Evolutionary conservation across 2,888 invertebrate genomes (phyloP), one percentile per base, ranked within the genome.

Genomic region (Amphipoea lucens): DNA sequence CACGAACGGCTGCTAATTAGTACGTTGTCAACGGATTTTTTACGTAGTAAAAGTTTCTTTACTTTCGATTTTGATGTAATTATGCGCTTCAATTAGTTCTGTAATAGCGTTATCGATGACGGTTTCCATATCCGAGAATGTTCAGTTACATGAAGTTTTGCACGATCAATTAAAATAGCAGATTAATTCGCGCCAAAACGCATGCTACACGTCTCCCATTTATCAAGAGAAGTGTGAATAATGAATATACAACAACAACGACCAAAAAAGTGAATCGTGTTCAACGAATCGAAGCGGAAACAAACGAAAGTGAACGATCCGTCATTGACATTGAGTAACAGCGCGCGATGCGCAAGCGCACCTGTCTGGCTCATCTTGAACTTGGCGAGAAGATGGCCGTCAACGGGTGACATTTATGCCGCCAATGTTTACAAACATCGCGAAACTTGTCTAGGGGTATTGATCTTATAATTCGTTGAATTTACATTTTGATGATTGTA

Each of bases 311-410:
- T 92, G 91, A 94, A 90, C 86, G 84, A 92, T 92, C 88, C 86
- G 95, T 94, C 94, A 95, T 94, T 96, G 95, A 95, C 95, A 95
- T 95, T 95, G 94, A 93, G 88, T 91, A 89, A 91, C 90, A 86
- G 86, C 73, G 76, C 74, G 78, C 90, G 92, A 90, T 90, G 91
- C 91, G 93, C 89, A 83, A 72, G 90, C 91, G 88, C 89, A 87
- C 90, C 90, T 86, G 87, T 85, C 81, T 89, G 89, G 78, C 91
- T 95, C 94, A 92, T 96, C 96, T 96, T 96, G 96, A 96, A 96
- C 96, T 96, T 96, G 95, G 81, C 48, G 29, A 83, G 74, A 91
- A 83, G 89, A 91, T 91, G 90, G 86, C 91, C 89, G 90, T 85
- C 83, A 90, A 86, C 93, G 85, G 92, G 88, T 92, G 93, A 92